Evolutionary conservation across 2,888 invertebrate species (phyloP).

Genomic region (Tachina grossa): DNA sequence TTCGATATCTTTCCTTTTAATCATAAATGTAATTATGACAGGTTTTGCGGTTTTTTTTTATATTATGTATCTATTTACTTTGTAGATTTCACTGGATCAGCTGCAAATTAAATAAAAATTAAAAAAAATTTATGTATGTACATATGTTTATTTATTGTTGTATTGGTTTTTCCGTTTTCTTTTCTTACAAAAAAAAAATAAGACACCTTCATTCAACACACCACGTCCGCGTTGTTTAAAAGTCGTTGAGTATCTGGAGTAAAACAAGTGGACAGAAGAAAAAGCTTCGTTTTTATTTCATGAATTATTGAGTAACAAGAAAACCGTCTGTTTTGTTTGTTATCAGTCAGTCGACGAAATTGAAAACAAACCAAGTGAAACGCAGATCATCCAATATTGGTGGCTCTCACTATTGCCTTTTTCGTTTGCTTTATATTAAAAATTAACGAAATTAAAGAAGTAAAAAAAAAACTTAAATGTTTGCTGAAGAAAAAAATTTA

Average conservation of each 20-base stretch:
- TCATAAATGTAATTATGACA: constrained; percentile 7
- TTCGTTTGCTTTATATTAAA: background rate
- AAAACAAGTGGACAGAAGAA: constrained; percentile 32
- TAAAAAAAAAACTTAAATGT: no score
- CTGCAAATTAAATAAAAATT: constrained; percentile 12
- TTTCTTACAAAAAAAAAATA: background rate
- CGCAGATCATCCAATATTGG: constrained; percentile 21
- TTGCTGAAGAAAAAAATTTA: no score
- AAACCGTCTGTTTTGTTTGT: constrained; percentile 53
- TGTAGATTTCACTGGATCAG: constrained; percentile 30
- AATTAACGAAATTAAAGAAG: background rate
- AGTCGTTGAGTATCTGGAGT: constrained; percentile 60
- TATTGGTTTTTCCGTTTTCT: constrained; percentile 20
- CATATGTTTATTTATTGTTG: background rate
- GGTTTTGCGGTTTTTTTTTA: background rate
- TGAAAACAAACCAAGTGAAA: constrained; percentile 41
- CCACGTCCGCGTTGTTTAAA: constrained; percentile 61
- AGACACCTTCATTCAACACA: constrained; percentile 4
- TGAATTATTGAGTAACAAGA: constrained; percentile 58
- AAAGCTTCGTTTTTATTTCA: constrained; percentile 32
- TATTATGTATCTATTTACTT: background rate
- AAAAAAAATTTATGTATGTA: background rate
- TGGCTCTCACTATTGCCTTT: constrained; percentile 25
- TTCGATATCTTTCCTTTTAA: background rate
- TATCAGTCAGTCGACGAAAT: constrained; percentile 29